Conservation (phyloP, 2,888 invertebrate genomes). For the Germaria angustata region DNA sequence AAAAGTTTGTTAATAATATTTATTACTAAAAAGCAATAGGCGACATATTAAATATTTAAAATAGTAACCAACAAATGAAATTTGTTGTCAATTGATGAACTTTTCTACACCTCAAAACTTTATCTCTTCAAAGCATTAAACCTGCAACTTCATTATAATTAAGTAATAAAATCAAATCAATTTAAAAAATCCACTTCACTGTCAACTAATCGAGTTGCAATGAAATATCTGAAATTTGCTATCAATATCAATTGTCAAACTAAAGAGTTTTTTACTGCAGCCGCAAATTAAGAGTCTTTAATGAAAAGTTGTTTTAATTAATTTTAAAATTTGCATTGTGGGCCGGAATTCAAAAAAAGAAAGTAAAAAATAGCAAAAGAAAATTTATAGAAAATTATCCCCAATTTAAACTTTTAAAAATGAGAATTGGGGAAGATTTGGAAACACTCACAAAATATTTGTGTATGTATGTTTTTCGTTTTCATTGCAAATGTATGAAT, state of each 20-base stretch:
- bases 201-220: background rate
- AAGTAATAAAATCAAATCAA: background rate
- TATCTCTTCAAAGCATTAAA: background rate
- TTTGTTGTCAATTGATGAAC: background rate
- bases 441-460: no score
- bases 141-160: constrained; percentile 9
- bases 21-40: background rate
- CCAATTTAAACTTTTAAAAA: no score
- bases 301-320: background rate
- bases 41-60: background rate
- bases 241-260: constrained; percentile 40
- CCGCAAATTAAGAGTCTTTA: background rate
- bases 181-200: background rate
- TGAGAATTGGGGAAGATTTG: no score
- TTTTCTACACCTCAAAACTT: background rate
- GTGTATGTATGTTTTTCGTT: no score
- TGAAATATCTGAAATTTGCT: background rate
- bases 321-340: background rate
- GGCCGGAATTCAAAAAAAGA: background rate
- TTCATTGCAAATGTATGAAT: no score
- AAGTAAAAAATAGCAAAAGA: no score
- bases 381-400: no score
- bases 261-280: background rate
- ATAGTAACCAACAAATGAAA: background rate
- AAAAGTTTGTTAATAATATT: background rate